Conservation (phyloP, 37 sponge, comb jelly and placozoan species). For the Ianthella basta region DNA sequence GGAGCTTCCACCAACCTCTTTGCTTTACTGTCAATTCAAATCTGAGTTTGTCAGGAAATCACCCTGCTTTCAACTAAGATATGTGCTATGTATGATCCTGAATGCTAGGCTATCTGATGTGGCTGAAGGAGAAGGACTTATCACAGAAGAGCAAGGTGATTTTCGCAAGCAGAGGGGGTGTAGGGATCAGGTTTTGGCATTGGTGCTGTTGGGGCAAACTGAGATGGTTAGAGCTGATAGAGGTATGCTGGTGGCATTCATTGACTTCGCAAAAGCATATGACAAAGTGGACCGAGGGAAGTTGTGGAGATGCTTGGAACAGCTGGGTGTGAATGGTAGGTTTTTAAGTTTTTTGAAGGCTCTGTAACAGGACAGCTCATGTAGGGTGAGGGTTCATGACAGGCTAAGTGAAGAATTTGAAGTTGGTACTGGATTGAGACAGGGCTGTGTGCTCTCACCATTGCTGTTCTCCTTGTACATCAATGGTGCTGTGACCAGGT, state of each 20-base stretch:
- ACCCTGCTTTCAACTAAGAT: too few species aligned
- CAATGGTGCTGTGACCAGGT: neutral
- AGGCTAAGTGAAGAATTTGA: neutral
- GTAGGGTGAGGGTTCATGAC: neutral
- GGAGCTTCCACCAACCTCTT: too few species aligned
- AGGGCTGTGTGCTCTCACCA: conserved; percentile 15
- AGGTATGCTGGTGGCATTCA: neutral
- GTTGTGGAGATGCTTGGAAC: neutral
- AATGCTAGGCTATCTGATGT: neutral
- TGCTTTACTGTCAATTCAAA: too few species aligned
- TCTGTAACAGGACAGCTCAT: neutral
- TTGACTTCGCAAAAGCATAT: conserved; percentile 14
- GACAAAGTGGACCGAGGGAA: conserved; percentile 1
- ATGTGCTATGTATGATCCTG: neutral
- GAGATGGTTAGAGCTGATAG: neutral
- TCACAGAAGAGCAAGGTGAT: conserved; percentile 25
- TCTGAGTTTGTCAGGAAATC: too few species aligned
- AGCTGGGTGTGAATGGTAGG: neutral
- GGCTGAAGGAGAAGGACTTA: neutral
- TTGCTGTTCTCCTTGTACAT: neutral
- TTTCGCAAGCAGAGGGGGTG: conserved; percentile 26
- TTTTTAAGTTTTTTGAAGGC: neutral
- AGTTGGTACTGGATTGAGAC: neutral
- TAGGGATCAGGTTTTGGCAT: neutral
- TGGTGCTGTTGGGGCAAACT: neutral